Conservation (phyloP, 2,113 vertebrate genomes). For the Cinclus cinclus region DNA sequence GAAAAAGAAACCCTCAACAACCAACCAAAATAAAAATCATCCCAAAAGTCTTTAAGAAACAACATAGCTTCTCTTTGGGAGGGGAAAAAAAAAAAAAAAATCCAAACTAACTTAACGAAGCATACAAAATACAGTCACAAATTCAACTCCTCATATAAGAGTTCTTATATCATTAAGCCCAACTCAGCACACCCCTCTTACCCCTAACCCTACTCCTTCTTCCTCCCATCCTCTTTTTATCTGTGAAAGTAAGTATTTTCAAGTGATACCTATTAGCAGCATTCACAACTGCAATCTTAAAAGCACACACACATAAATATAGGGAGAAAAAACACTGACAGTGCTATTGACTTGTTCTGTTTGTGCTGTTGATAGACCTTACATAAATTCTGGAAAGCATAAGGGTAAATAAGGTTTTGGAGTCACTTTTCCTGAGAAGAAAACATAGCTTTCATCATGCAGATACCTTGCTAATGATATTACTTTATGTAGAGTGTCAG, state of each 20-base stretch:
- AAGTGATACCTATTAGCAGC: neutral
- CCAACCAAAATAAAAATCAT: neutral
- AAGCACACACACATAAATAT: neutral
- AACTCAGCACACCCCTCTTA: neutral
- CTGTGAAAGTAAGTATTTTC: neutral
- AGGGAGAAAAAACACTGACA: neutral
- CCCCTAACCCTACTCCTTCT: accelerated
- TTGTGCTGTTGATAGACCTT: neutral
- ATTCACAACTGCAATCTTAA: neutral
- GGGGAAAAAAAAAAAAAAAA: no score
- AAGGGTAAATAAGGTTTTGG: neutral
- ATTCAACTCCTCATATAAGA: neutral
- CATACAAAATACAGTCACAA: neutral
- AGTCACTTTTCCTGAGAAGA: neutral
- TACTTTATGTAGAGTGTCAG: neutral
- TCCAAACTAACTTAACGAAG: neutral
- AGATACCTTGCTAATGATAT: neutral
- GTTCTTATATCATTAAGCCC: neutral
- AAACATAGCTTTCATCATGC: neutral
- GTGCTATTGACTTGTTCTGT: neutral
- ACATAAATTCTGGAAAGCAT: neutral
- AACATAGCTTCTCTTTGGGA: neutral
- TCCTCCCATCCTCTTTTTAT: neutral
- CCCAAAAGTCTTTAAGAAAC: neutral
- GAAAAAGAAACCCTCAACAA: neutral